Conservation (phyloP, 2,888 invertebrate genomes). For the Hypselothyrea guttata region DNA sequence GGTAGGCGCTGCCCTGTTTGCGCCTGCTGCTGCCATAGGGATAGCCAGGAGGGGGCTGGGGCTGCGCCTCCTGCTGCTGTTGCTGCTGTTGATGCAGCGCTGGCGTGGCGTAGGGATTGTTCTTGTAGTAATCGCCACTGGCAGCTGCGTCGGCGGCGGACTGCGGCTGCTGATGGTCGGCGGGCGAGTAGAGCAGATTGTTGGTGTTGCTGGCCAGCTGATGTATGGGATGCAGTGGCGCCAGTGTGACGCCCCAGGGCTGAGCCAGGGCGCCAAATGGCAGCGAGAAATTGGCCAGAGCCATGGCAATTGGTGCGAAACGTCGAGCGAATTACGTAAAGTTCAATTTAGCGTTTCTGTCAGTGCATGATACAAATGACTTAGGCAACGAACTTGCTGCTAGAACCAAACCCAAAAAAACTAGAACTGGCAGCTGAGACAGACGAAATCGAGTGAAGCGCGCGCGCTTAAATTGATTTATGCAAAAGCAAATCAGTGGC, state of each 20-base stretch:
- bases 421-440: no score
- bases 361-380: conserved; percentile 63
- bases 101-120: conserved; percentile 82
- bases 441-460: conserved; percentile 9
- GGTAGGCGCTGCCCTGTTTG: conserved; percentile 79
- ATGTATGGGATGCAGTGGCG: conserved; percentile 80
- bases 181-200: conserved; percentile 81
- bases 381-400: conserved; percentile 41
- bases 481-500: conserved; percentile 58
- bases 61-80: conserved; percentile 51
- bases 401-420: not conserved
- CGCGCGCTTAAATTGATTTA: conserved; percentile 67
- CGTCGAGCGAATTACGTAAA: conserved; percentile 40
- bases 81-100: conserved; percentile 63
- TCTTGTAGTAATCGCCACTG: conserved; percentile 78
- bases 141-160: conserved; percentile 28
- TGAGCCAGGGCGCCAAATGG: conserved; percentile 80
- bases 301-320: conserved; percentile 62
- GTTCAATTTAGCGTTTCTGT: conserved; percentile 20
- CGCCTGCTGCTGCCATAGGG: conserved; percentile 70
- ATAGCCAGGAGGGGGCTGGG: conserved; percentile 37
- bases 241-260: conserved; percentile 81
- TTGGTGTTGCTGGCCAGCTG: conserved; percentile 82
- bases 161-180: conserved; percentile 78
- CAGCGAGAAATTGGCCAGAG: conserved; percentile 81